Conservation (phyloP, 1,140 invertebrate species). For the Phenacoccus solenopsis region DNA sequence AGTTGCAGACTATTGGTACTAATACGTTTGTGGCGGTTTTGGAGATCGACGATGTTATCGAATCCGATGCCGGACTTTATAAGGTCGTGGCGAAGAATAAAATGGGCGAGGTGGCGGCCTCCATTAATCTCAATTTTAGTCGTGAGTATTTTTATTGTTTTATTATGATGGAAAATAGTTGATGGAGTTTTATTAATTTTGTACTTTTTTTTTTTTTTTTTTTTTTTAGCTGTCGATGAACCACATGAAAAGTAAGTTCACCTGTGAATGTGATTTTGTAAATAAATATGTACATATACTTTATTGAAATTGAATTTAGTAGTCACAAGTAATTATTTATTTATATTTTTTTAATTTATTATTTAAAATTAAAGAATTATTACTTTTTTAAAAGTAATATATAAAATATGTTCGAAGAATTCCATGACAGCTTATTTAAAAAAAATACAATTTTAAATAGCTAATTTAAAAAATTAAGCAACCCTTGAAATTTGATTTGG, state of each 20-base stretch:
- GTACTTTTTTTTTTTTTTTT: slow-evolving; percentile 11
- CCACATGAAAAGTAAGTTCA: slow-evolving; percentile 66
- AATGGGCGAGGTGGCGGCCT: slow-evolving; percentile 93
- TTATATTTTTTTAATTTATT: too few species aligned
- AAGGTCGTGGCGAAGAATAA: slow-evolving; percentile 96
- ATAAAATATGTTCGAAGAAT: too few species aligned
- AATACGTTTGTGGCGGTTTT: slow-evolving; percentile 82
- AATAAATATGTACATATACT: not conserved
- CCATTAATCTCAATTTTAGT: slow-evolving; percentile 97
- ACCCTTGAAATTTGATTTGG: too few species aligned
- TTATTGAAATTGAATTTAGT: too few species aligned
- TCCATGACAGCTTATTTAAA: too few species aligned
- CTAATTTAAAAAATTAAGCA: too few species aligned
- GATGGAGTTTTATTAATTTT: not conserved
- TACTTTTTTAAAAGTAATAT: too few species aligned
- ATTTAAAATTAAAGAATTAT: too few species aligned
- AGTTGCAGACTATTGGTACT: slow-evolving; percentile 64
- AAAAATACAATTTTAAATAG: too few species aligned
- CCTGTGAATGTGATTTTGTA: too few species aligned
- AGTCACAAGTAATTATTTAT: too few species aligned
- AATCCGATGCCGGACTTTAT: slow-evolving; percentile 91
- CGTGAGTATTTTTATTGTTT: slow-evolving; percentile 62
- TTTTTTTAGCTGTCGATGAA: slow-evolving; percentile 64
- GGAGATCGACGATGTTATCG: slow-evolving; percentile 88
- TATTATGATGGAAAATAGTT: not conserved